A percentile compares a stretch with the other conserved stretches of the same genome.
phyloP scores from a whole-genome alignment of 1,140 invertebrate genomes.

The Heliconius nattereri region DNA sequence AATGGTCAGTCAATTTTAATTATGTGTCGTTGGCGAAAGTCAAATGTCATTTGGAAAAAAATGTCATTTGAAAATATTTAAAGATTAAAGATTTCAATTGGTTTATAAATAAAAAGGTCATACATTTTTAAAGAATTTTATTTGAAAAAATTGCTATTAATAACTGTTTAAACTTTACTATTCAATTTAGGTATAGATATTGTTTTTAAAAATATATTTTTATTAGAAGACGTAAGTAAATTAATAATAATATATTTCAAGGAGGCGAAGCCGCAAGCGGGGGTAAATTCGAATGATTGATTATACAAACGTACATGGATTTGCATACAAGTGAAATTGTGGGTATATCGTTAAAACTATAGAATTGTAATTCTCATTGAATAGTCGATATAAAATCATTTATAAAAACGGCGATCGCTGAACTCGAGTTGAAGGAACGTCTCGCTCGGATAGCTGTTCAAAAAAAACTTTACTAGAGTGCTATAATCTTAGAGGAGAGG shows the following conservation, averaged over 20 bases:
- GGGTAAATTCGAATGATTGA: neutral
- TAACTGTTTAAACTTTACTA: too few relatives aligned
- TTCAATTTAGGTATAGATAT: too few relatives aligned
- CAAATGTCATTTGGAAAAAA: constrained; percentile 1
- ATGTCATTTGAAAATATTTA: constrained; percentile 13
- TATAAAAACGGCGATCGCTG: constrained; percentile 65
- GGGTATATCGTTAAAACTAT: neutral
- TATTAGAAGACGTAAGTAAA: too few relatives aligned
- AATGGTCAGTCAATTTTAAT: constrained; percentile 51
- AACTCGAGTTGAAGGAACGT: constrained; percentile 75
- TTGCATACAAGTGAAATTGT: constrained; percentile 6
- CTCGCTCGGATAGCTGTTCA: constrained; percentile 62
- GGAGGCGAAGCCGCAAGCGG: too few relatives aligned
- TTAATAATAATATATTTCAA: too few relatives aligned
- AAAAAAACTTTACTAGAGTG: constrained; percentile 30
- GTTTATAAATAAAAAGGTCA: neutral
- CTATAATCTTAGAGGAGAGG: neutral
- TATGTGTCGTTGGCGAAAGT: constrained; percentile 32
- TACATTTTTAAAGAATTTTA: too few relatives aligned
- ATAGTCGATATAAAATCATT: constrained; percentile 8
- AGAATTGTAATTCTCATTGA: neutral
- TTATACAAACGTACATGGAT: neutral
- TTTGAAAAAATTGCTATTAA: too few relatives aligned
- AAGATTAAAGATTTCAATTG: neutral
- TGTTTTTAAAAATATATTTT: too few relatives aligned